Base-by-base conservation (phyloP, 1,140 invertebrate genomes). In the Ephestia elutella region DNA sequence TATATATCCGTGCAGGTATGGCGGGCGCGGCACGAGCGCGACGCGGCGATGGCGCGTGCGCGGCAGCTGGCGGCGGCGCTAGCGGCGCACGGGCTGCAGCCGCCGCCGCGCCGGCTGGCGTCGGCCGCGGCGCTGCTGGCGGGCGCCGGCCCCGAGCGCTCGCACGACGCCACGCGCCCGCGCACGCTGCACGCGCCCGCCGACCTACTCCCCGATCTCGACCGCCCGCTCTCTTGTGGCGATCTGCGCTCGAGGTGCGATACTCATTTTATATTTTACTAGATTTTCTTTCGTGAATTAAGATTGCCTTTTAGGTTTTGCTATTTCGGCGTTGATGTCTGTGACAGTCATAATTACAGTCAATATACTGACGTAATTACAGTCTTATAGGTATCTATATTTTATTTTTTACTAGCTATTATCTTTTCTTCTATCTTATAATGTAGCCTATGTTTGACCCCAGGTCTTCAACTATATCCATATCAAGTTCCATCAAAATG, bases 1-100 rank as follows among this genome's bases (percentile, higher is more conserved):
- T 2, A 25, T 25, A 7, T 25, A 25, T n/a, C n/a, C n/a, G n/a
- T n/a, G n/a, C 30, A 96, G 81, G 89, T 96, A 17, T 96, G 96
- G 95, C 96, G 96, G 80, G 95, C 96, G 17, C 94, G 94, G 68
- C 94, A 96, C 79, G 96, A 97, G 78, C 90, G 97, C 63, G 95
- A 97, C 78, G 92, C 96, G 83, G 95, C 96, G 0, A 90, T 94
- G 65, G 90, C 96, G 58, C 92, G 95, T 66, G 95, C 96, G 62
- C 92, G 94, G 49, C 95, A 96, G 76, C 87, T 98, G 57, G 95
- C 96, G 70, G 95, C 95, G 75, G 93, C 95, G 71, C 90, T 96
- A 85, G 94, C 95, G 75, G 91, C 92, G 44, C 94, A 95, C 78
- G 94, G 95, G 54, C 92, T 96, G 70, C 93, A 93, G 76, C 92